Conservation (phyloP, 2,113 vertebrate species). For the Corythornis vintsioides region DNA sequence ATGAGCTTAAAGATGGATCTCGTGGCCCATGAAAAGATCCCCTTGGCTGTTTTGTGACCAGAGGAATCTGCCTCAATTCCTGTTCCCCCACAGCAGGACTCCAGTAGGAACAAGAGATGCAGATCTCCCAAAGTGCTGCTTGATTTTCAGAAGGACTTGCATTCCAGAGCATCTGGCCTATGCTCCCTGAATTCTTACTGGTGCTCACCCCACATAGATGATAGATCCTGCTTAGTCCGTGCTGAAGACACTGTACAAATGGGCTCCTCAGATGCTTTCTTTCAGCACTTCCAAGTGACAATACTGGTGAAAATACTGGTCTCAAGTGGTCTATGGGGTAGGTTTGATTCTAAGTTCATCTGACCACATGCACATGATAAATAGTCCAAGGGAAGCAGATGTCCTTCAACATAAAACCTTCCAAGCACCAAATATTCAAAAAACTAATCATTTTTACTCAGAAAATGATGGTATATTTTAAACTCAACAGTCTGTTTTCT, state of each 20-base stretch:
- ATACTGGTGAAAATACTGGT: background rate
- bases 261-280: background rate
- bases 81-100: background rate
- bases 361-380: rapidly evolving
- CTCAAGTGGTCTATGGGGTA: background rate
- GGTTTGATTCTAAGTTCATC: background rate
- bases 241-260: background rate
- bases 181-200: background rate
- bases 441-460: background rate
- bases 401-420: background rate
- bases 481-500: background rate
- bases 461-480: background rate
- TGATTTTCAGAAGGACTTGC: background rate
- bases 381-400: background rate
- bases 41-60: background rate
- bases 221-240: background rate
- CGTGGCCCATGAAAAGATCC: background rate
- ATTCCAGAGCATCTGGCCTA: background rate
- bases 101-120: background rate
- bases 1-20: background rate
- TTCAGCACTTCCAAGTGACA: background rate
- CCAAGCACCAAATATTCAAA: background rate
- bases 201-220: background rate
- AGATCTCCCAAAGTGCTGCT: background rate
- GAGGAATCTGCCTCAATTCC: background rate